Conservation (phyloP, 2,888 invertebrate species). For the Conus canariensis region DNA sequence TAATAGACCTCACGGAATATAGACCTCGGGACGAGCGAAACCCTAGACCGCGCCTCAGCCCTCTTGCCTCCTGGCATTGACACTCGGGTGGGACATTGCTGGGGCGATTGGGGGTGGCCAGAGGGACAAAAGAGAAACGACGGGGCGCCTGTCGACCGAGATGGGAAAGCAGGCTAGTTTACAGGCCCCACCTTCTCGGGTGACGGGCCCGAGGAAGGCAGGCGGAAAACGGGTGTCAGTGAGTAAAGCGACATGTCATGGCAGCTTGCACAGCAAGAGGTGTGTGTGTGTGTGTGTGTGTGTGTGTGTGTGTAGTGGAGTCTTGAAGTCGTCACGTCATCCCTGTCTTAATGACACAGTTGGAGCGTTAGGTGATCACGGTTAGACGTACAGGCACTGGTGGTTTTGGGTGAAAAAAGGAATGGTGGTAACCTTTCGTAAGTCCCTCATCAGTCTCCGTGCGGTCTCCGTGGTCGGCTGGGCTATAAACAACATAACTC, state of each 20-base stretch:
- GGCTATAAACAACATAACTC: too few relatives aligned
- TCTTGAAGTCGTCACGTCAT: background rate
- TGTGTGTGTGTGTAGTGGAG: background rate
- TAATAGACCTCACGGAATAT: background rate
- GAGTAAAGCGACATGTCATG: background rate
- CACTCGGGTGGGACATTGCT: slow-evolving; percentile 5
- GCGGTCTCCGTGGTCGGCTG: too few relatives aligned
- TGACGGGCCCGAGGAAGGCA: background rate
- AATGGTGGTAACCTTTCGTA: too few relatives aligned
- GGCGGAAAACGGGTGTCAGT: slow-evolving; percentile 30
- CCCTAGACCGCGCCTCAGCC: background rate
- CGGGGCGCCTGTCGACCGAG: background rate
- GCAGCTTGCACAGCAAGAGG: slow-evolving; percentile 13
- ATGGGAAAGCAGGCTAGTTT: background rate
- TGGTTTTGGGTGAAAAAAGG: too few relatives aligned
- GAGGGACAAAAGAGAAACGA: background rate
- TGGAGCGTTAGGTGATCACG: background rate
- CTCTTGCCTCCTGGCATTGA: background rate
- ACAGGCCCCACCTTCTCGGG: slow-evolving; percentile 20
- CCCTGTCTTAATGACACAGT: slow-evolving; percentile 16
- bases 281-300: background rate
- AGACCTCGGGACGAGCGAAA: background rate
- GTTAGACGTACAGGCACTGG: background rate
- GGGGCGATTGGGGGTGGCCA: background rate
- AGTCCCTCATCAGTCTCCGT: too few relatives aligned